A percentile compares a stretch with the other conserved stretches of the same genome.
phyloP scores from a whole-genome alignment of 1,140 invertebrate genomes.

The Brachionus paranguensis region DNA sequence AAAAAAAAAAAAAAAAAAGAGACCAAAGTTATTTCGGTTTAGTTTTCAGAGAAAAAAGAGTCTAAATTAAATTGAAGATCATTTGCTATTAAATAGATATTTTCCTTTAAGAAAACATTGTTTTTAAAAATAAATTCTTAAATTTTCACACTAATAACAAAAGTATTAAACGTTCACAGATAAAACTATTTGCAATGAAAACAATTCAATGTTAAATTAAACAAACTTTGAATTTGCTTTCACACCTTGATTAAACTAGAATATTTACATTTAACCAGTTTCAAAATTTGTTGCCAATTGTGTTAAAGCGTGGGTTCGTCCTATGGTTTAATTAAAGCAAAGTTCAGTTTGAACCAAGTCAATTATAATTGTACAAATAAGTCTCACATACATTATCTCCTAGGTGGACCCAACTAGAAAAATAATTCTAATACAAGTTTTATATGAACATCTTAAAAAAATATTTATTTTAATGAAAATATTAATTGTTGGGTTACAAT shows the following conservation, averaged over 20 bases:
- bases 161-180: background rate
- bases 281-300: background rate
- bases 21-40: too few relatives aligned
- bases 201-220: background rate
- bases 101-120: background rate
- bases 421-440: background rate
- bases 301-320: background rate
- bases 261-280: background rate
- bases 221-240: background rate
- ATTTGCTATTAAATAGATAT: too few relatives aligned
- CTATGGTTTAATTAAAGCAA: background rate
- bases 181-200: background rate
- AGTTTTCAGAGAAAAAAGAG: too few relatives aligned
- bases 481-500: background rate
- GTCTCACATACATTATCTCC: background rate
- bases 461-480: background rate
- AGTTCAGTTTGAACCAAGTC: background rate
- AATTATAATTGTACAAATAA: background rate
- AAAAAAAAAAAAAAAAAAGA: too few relatives aligned
- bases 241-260: background rate
- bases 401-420: background rate
- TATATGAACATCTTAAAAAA: conserved; percentile 9
- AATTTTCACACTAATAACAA: background rate
- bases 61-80: too few relatives aligned
- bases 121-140: background rate